Base-by-base conservation (phyloP, 2,113 vertebrate species). In the Paradisaea rubra region DNA sequence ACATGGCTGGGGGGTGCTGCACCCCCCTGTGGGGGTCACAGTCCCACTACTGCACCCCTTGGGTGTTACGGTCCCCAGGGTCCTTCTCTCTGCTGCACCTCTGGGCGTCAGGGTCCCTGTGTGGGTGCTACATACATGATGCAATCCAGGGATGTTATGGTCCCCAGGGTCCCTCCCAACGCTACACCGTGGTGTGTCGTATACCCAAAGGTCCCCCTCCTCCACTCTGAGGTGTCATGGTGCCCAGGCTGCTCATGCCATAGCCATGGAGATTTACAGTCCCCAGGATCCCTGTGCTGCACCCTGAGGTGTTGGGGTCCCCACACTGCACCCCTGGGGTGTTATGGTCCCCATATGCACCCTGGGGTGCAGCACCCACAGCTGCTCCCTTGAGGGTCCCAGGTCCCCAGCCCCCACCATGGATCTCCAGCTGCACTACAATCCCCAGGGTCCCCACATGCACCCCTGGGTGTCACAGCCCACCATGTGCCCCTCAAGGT, bases 11-110 rank as follows among this genome's bases (percentile, higher is more conserved):
- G 24, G 24, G 9, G 10, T 61, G 25, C 56, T 42, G 31, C 56
- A 31, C 11, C 15, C 25, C 13, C 14, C 49, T 1, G 0, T 35
- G 41, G 47, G 39, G 10, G 28, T 65, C 42, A 50, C 1, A 0
- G 22, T 50, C 59, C 25, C 31, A 17, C 21, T 68, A 30, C 45
- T 60, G 60, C 69, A 53, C 9, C 11, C 45, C 19, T 25, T 28
- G 52, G 61, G 12, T 41, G 39, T 53, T 42, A 16, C 1, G 2
- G 50, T 37, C 25, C 50, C 42, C 31, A 22, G 27, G 27, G 12
- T 82, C 6, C 24, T 20, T 37, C 41, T 30, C 30, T 49, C 24
- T n/a, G 28, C 57, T 68, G 47, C n/a, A 39, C 27, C 61, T 65
- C 19, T 37, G 28, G 16, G 6, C 45, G 9, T 27, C 0, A 0